Base-by-base conservation (phyloP, 2,888 invertebrate species). In the Xanthia togata region DNA sequence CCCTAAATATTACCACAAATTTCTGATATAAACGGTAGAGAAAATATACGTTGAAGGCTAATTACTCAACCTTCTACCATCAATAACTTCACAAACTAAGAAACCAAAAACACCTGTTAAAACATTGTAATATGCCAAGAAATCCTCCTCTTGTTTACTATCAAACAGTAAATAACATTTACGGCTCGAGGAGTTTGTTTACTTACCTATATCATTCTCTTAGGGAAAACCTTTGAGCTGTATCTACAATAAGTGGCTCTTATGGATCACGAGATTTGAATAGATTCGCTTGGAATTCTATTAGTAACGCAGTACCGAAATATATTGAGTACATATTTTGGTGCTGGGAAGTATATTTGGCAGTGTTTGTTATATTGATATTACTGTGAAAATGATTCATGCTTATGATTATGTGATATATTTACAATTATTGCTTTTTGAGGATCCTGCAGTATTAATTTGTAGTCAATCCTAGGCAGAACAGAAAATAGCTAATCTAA, bases 291-390 rank as follows among this genome's bases (percentile, higher is more conserved):
- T 31, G 55, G 63, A 57, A 77, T 79, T 82, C 67, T 82, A 82
- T 82, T 63, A 69, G 68, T 82, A 68, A 63, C 35, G 63, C 17
- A 57, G 44, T 50, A 75, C 64, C 26, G 12, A 81, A 78, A 78
- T 81, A 57, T 44, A 57, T 41, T 1, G 41, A 50, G 60, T 76
- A 31, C 31, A 1, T 31, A 76, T 79, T 79, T 68, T 26, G 55
- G 60, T 20, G 26, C 14, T 47, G 14, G 4, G 62, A 12, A 44
- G 77, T 82, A 76, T 79, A 67, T 82, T 82, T 79, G 82, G 76
- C 55, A 76, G 38, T 57, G 55, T 9, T 38, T 35, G 82, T 44
- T 76, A 41, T 50, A 47, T 50, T 67, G n/a, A 47, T 31, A 62
- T 35, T 73, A 12, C 6, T 72, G 41, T 57, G n/a, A n/a, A 31